Conservation (phyloP, 2,113 vertebrate genomes). For the Fregata magnificens region DNA sequence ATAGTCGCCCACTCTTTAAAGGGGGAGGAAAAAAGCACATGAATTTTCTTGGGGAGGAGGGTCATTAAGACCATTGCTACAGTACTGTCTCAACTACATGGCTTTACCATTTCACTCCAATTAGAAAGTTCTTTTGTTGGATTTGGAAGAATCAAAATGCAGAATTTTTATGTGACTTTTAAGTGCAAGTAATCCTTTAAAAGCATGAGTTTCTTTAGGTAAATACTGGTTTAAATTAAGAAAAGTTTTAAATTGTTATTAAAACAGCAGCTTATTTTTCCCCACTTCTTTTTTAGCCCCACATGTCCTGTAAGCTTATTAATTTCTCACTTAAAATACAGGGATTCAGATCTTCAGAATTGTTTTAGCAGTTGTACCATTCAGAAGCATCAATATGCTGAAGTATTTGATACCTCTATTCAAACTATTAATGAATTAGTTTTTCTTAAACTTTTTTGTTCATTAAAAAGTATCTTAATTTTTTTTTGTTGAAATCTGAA, state of each 20-base stretch:
- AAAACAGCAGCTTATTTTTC: neutral
- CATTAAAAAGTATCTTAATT: neutral
- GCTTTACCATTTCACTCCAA: constrained; percentile 6
- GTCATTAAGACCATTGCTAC: neutral
- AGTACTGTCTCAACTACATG: neutral
- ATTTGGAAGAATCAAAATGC: neutral
- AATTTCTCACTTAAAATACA: neutral
- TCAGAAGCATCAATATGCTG: neutral
- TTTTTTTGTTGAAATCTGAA: neutral
- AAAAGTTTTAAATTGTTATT: neutral
- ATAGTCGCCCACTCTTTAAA: neutral
- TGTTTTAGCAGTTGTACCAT: neutral
- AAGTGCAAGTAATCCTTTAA: neutral
- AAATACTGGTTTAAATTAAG: neutral
- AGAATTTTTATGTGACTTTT: neutral
- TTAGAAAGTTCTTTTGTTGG: neutral
- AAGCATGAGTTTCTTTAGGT: neutral
- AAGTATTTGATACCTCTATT: neutral
- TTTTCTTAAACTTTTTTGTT: neutral
- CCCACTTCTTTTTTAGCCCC: neutral
- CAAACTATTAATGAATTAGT: neutral
- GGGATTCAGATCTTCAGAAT: neutral
- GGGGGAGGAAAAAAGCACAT: neutral
- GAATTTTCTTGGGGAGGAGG: neutral
- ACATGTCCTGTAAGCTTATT: neutral